Base-by-base conservation (phyloP, 2,113 vertebrate species). In the Orcinus orca region DNA sequence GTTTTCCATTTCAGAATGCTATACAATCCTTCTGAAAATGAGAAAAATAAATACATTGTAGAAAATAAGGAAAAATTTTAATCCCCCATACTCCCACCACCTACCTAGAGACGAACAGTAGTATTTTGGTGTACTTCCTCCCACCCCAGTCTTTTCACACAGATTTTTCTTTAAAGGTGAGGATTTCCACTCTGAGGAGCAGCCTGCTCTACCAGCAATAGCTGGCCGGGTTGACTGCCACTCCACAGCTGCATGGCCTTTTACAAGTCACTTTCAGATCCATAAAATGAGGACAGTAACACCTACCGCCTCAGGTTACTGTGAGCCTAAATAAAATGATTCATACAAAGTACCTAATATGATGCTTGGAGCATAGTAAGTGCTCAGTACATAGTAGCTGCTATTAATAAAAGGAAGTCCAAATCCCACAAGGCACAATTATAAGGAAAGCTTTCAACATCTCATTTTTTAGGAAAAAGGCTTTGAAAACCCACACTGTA, bases 401-500 rank as follows among this genome's bases (percentile, higher is more conserved):
- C 33, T 77, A 36, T 80, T 84, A 96, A 79, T 38, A 97, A 94
- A 73, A 85, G 14, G 79, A 67, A 93, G 74, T 33, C 41, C 17
- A 92, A 97, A 90, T 47, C 71, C 74, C 94, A 65, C 20, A 60
- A 92, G 38, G 83, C 47, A 18, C 31, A 89, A 85, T 93, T 82
- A 65, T 85, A 84, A 95, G 71, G 76, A 91, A 92, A 86, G 71
- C 33, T 95, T 93, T 90, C 79, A 92, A 83, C 60, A 86, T 92
- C 62, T 95, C 15, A 92, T 91, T 81, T 95, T 90, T 79, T 93
- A 89, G 47, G 44, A 80, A 93, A 96, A 90, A 71, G 68, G 62
- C 26, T 95, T 93, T 97, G 79, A 50, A 81, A 96, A 86, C 88
- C 79, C 92, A 95, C 68, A 93, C 50, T 89, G 85, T 86, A 88